phyloP scores from a whole-genome alignment of 2,888 invertebrate genomes.

The Pyrochroa serraticornis region DNA sequence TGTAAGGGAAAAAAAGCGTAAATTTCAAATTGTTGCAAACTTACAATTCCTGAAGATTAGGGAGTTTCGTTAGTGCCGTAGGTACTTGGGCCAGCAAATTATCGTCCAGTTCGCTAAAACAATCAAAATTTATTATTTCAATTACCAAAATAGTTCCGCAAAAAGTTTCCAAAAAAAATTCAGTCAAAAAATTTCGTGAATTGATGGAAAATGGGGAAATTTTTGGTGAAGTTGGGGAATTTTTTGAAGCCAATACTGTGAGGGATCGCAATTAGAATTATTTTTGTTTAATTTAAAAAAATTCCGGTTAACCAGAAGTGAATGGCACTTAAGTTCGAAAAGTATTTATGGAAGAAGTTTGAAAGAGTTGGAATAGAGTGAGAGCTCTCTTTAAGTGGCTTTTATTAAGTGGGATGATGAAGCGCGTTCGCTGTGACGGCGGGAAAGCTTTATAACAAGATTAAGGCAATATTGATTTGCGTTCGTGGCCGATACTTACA shows the following conservation, averaged over 20 bases:
- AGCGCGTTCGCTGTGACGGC: constrained; percentile 11
- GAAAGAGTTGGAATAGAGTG: constrained; percentile 11
- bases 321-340: constrained; percentile 1
- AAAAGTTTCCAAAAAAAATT: too few relatives aligned
- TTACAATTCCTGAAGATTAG: constrained; percentile 85
- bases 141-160: too few relatives aligned
- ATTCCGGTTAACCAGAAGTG: not conserved
- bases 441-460: constrained; percentile 19
- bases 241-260: too few relatives aligned
- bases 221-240: too few relatives aligned
- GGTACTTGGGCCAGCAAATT: constrained; percentile 79
- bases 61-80: constrained; percentile 73
- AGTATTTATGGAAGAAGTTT: constrained; percentile 2
- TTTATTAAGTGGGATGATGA: constrained; percentile 22
- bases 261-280: too few relatives aligned
- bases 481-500: constrained; percentile 72
- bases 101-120: constrained; percentile 76
- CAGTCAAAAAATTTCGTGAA: too few relatives aligned
- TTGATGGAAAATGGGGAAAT: too few relatives aligned
- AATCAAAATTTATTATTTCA: constrained; percentile 18
- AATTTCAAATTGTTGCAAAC: constrained; percentile 55
- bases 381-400: constrained; percentile 14
- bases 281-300: too few relatives aligned
- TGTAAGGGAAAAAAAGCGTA: constrained; percentile 6
- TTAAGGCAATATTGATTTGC: constrained; percentile 16